Percentiles rank a stretch among this genome's conserved stretches.
These are phyloP conservation scores for Lucinisca nassula DNA, from an alignment of 2,888 invertebrate genomes.

Conservation along the genomic window DNA sequence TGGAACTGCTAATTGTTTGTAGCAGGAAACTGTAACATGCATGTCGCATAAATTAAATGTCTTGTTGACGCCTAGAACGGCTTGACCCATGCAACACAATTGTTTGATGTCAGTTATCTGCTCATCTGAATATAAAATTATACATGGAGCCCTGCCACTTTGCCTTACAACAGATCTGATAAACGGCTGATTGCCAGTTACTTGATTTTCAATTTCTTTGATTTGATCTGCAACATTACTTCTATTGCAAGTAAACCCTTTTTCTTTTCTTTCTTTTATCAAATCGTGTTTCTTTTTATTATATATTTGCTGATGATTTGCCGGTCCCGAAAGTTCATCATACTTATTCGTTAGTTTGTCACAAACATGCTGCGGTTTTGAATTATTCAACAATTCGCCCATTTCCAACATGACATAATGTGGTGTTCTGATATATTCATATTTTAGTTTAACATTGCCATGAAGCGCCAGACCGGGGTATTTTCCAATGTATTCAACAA, in stretches of 20 bases:
- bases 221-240: not conserved
- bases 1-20: conserved; percentile 28
- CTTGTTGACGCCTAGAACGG: conserved; percentile 55
- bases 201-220: not conserved
- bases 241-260: not conserved
- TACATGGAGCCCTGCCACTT: conserved; percentile 34
- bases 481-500: conserved; percentile 31
- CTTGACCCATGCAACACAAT: conserved; percentile 45
- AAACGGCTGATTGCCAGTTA: conserved; percentile 26
- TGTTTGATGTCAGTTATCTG: conserved; percentile 53
- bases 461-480: conserved; percentile 22
- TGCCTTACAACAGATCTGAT: conserved; percentile 26
- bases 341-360: conserved; percentile 16
- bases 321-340: conserved; percentile 17
- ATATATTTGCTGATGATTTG: not conserved
- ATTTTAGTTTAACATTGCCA: conserved; percentile 19
- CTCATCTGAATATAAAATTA: conserved; percentile 55
- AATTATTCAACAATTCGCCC: not conserved
- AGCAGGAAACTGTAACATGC: conserved; percentile 43
- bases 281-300: not conserved
- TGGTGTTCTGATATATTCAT: conserved; percentile 28
- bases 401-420: conserved; percentile 19
- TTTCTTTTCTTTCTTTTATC: not conserved
- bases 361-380: conserved; percentile 27
- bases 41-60: conserved; percentile 54